A percentile compares a stretch with the other conserved stretches of the same genome.
These are phyloP conservation scores for Nemapogon koenigi DNA, from an alignment of 2,888 invertebrate species.

Conservation along the genomic window DNA sequence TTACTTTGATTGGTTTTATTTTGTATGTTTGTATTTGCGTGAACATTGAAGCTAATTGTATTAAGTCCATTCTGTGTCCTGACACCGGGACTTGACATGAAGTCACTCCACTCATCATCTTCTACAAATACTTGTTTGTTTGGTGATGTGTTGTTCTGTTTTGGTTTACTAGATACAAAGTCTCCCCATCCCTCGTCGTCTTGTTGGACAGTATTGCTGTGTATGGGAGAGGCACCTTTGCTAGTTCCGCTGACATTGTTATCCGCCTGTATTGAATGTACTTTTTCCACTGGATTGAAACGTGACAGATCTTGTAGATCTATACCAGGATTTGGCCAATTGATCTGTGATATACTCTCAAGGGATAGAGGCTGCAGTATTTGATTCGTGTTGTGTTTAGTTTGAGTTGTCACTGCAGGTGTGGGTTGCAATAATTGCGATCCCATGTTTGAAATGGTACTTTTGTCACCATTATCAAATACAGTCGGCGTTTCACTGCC, in stretches of 20 bases:
- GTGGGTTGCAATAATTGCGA: conserved; percentile 39
- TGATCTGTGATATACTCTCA: conserved; percentile 62
- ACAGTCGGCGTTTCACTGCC: too few species aligned
- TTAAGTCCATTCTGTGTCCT: conserved; percentile 51
- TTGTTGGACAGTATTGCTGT: conserved; percentile 29
- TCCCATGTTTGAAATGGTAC: too few species aligned
- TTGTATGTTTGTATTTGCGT: conserved; percentile 45
- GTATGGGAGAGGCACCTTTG: conserved; percentile 40
- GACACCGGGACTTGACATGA: conserved; percentile 49
- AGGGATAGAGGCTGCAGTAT: conserved; percentile 54
- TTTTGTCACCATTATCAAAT: too few species aligned
- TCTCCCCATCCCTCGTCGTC: conserved; percentile 70
- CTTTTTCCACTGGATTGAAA: conserved; percentile 55
- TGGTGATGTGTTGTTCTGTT: conserved; percentile 22
- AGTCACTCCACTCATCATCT: conserved; percentile 59
- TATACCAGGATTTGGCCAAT: conserved; percentile 69
- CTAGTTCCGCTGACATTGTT: conserved; percentile 32
- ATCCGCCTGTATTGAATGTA: conserved; percentile 49
- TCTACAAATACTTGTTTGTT: conserved; percentile 37
- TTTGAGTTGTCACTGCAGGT: conserved; percentile 16
- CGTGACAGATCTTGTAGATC: conserved; percentile 54
- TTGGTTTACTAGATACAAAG: conserved; percentile 61
- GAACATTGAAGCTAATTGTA: conserved; percentile 54
- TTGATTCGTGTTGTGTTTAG: conserved; percentile 28
- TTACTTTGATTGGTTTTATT: conserved; percentile 32